Percentiles rank a stretch among this genome's conserved stretches.
Evolutionary conservation across 1,140 invertebrate species (phyloP).

Genomic region (Geopemphigus sp.): DNA sequence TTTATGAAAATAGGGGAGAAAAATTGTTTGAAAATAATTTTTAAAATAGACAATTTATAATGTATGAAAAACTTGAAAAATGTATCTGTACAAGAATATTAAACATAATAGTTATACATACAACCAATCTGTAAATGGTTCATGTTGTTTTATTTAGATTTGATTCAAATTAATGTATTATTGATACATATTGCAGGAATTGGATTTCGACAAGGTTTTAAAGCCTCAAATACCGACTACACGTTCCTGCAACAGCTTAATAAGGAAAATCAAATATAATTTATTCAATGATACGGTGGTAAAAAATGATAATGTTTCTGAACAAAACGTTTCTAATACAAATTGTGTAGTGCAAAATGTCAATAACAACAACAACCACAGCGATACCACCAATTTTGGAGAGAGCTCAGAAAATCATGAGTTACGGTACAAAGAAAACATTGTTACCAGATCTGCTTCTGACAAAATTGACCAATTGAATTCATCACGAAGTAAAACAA

Average conservation of each 20-base stretch:
- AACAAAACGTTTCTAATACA: too few relatives aligned
- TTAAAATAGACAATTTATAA: too few relatives aligned
- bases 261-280: slow-evolving; percentile 47
- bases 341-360: too few relatives aligned
- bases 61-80: too few relatives aligned
- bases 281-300: neutral
- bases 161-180: neutral
- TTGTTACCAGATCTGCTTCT: neutral
- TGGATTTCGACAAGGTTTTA: neutral
- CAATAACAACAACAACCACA: neutral
- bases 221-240: slow-evolving; percentile 37
- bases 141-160: too few relatives aligned
- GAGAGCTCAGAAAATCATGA: neutral
- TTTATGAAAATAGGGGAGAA: too few relatives aligned
- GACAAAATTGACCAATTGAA: neutral
- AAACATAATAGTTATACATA: too few relatives aligned
- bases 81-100: too few relatives aligned
- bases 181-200: slow-evolving; percentile 12
- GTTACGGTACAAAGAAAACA: neutral
- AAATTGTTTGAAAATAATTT: too few relatives aligned
- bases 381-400: neutral
- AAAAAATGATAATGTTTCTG: neutral
- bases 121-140: too few relatives aligned
- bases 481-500: neutral
- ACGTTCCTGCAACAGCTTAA: slow-evolving; percentile 36